phyloP scores from a whole-genome alignment of 2,797 vertebrate species.

The Lemur catta region DNA sequence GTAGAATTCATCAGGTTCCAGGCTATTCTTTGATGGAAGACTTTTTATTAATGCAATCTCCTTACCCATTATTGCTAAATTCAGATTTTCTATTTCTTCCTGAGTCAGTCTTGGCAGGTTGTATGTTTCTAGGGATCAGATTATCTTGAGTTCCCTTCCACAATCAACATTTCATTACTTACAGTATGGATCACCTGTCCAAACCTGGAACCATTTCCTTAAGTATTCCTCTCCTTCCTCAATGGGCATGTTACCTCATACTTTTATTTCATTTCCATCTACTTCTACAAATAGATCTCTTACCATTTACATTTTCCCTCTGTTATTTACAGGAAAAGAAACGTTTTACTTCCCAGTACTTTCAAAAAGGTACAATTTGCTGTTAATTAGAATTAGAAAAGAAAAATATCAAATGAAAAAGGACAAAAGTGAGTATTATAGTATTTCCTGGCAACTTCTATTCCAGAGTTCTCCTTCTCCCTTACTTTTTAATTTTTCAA shows the following conservation, averaged over 20 bases:
- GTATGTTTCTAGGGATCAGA: background rate
- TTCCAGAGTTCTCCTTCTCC: background rate
- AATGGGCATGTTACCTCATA: background rate
- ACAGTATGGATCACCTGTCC: background rate
- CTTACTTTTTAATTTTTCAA: background rate
- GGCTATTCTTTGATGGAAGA: background rate
- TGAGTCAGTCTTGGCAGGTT: background rate
- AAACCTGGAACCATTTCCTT: background rate
- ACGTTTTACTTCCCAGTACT: background rate
- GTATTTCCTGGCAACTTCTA: background rate
- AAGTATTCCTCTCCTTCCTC: background rate
- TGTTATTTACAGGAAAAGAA: background rate
- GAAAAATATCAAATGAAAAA: conserved; percentile 19
- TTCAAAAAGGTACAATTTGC: background rate
- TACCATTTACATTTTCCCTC: background rate
- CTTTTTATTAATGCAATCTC: background rate
- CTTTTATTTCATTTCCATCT: background rate
- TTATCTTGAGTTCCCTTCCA: background rate
- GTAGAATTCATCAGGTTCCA: background rate
- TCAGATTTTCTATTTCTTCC: background rate
- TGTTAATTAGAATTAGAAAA: conserved; percentile 14
- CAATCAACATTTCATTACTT: background rate
- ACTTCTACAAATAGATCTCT: background rate
- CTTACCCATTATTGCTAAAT: background rate
- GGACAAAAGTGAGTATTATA: background rate